Conservation (phyloP, 23 tunicate genomes). For the Phallusia fumigata region DNA sequence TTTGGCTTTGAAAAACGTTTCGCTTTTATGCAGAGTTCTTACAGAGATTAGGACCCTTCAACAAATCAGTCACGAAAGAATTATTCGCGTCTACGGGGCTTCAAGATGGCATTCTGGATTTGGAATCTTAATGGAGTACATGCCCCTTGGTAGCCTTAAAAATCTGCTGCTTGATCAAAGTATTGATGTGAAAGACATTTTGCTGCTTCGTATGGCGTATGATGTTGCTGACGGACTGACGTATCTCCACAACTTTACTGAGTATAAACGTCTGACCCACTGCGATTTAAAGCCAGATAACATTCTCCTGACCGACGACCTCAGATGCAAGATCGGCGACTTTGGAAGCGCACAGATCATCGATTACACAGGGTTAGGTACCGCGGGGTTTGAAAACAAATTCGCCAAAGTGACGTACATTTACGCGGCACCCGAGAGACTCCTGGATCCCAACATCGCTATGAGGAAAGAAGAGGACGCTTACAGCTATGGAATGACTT, state of each 20-base stretch:
- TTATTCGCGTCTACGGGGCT: slow-evolving; percentile 21
- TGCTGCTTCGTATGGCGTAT: slow-evolving; percentile 17
- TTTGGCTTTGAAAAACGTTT: too few species aligned
- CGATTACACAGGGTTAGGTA: neutral
- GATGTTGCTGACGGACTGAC: slow-evolving; percentile 26
- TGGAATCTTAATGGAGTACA: slow-evolving; percentile 34
- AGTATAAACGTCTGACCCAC: slow-evolving; percentile 17
- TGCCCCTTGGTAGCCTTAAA: slow-evolving; percentile 30
- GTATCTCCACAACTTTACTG: slow-evolving; percentile 18
- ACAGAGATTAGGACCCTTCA: slow-evolving; percentile 20
- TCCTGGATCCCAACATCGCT: neutral
- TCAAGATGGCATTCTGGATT: slow-evolving; percentile 17
- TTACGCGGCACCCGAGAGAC: slow-evolving; percentile 33
- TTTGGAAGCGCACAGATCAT: slow-evolving; percentile 15
- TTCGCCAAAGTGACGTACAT: neutral
- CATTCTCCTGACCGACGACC: slow-evolving; percentile 13
- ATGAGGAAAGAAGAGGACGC: neutral
- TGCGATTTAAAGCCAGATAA: neutral
- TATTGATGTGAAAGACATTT: neutral
- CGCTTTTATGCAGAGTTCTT: slow-evolving; percentile 12
- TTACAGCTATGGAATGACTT: slow-evolving; percentile 31
- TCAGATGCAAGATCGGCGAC: slow-evolving; percentile 24
- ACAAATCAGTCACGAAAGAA: slow-evolving; percentile 15
- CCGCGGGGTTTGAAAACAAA: too few species aligned
- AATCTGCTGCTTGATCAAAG: slow-evolving; percentile 15